phyloP scores from a whole-genome alignment of 2,797 vertebrate genomes.

The Gymnoscopelus microlampas region DNA sequence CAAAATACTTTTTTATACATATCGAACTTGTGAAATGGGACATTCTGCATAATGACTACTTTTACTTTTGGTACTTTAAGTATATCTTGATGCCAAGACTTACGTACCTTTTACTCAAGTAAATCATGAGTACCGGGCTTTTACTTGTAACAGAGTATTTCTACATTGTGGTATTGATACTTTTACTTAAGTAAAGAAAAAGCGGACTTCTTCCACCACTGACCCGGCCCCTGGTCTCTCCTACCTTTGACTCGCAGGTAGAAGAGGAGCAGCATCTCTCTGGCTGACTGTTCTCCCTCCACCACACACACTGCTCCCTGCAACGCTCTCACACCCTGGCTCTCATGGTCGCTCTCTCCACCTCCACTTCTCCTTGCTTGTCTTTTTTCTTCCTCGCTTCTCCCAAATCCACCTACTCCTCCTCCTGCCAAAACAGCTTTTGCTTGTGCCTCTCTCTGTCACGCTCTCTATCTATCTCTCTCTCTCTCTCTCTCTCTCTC shows the following conservation, averaged over 20 bases:
- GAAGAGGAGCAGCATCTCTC: conserved; percentile 81
- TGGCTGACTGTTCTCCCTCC: conserved; percentile 15
- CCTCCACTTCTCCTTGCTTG: conserved; percentile 34
- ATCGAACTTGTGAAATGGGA: too few species aligned
- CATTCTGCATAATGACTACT: too few species aligned
- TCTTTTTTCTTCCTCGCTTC: conserved; percentile 8
- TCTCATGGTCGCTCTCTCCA: conserved; percentile 39
- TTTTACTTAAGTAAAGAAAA: too few species aligned
- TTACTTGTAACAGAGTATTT: too few species aligned
- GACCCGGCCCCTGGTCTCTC: background rate
- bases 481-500: conserved; percentile 11
- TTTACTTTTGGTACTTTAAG: too few species aligned
- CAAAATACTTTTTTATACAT: too few species aligned
- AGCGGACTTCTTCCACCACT: background rate
- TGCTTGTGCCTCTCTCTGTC: conserved; percentile 9
- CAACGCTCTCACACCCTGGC: conserved; percentile 39
- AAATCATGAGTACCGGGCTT: too few species aligned
- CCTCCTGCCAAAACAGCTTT: conserved; percentile 23
- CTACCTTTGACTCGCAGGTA: conserved; percentile 82
- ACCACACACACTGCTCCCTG: background rate
- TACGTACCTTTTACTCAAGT: too few species aligned
- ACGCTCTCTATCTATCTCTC: background rate
- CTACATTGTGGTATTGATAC: too few species aligned
- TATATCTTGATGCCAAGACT: too few species aligned
- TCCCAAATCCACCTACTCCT: conserved; percentile 17